Evolutionary conservation across 2,113 vertebrate genomes (phyloP), one percentile per base, ranked within the genome.

Genomic region (Gopherus flavomarginatus): DNA sequence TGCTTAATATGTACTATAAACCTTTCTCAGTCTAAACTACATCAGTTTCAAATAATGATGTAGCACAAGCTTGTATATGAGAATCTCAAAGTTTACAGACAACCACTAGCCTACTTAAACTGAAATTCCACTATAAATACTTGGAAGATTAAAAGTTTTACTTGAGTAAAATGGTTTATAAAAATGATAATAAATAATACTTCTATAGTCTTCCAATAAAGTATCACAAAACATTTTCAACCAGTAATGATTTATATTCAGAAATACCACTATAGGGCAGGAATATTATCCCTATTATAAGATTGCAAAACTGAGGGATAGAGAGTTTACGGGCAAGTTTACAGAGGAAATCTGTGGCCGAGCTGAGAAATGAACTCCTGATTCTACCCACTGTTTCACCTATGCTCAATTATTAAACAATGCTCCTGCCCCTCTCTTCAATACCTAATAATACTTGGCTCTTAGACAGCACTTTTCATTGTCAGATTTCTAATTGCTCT

Each of bases 1-100:
- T 1, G 4, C 31, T 16, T 77, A n/a, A 29, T 85, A 6, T 7
- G 83, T 16, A 38, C 35, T 26, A 54, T 79, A 11, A 1, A 3
- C 1, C 12, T 35, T 50, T 84, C 2, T 11, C 52, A 52, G 5
- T 2, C 2, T 22, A 0, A 57, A 1, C 14, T 52, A 17, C 59
- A 35, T 49, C 0, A 90, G 26, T 42, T 75, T 42, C 21, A 87
- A 87, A 59, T 4, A 80, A 47, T 13, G 49, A 11, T 86, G 42
- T 5, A 0, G 1, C 26, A 94, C 44, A 56, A 80, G 49, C 6
- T 24, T 75, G 81, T 10, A 13, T 10, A 4, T 0, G 0, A 82
- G 1, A 50, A 29, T 26, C 59, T 72, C 22, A 5, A 75, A 0
- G 1, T 1, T 62, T 27, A 1, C 13, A 17, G 3, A 22, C 80